A percentile compares a stretch with the other conserved stretches of the same genome.
phyloP scores from a whole-genome alignment of 2,888 invertebrate species.

The Galerucella calmariensis region DNA sequence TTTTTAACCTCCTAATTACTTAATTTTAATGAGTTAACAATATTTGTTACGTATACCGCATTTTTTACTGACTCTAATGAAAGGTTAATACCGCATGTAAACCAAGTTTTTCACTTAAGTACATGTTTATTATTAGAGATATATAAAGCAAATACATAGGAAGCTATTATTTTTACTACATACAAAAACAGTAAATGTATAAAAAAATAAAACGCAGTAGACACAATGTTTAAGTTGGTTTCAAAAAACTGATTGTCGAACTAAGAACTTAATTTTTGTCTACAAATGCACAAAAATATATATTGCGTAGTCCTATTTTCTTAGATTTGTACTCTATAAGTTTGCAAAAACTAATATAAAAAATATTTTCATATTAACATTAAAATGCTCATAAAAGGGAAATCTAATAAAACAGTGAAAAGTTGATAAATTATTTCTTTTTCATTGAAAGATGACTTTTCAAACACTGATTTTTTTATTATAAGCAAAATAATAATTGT shows the following conservation, averaged over 20 bases:
- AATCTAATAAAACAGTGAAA: too few relatives aligned
- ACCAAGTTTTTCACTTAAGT: not conserved
- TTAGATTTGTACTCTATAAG: slow-evolving; percentile 18
- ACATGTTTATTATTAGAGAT: slow-evolving; percentile 20
- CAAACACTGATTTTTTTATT: too few relatives aligned
- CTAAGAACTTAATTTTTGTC: not conserved
- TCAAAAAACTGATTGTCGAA: slow-evolving; percentile 24
- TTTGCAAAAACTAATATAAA: slow-evolving; percentile 4
- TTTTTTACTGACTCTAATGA: too few relatives aligned
- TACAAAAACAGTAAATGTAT: slow-evolving; percentile 51
- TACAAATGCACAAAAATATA: slow-evolving; percentile 12
- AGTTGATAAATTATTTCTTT: too few relatives aligned
- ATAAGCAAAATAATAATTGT: too few relatives aligned
- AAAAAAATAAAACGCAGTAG: slow-evolving; percentile 28
- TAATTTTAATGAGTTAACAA: too few relatives aligned
- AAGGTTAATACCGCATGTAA: too few relatives aligned
- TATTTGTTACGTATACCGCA: too few relatives aligned
- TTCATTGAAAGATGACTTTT: too few relatives aligned
- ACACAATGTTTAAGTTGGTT: slow-evolving; percentile 19
- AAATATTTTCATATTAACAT: slow-evolving; percentile 1
- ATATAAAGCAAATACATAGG: slow-evolving; percentile 56
- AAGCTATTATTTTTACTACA: slow-evolving; percentile 57
- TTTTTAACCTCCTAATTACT: too few relatives aligned
- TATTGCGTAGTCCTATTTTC: not conserved
- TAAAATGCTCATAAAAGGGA: too few relatives aligned